Evolutionary conservation across 2,797 vertebrate species (phyloP).

Genomic region (Cheracebus regulus): DNA sequence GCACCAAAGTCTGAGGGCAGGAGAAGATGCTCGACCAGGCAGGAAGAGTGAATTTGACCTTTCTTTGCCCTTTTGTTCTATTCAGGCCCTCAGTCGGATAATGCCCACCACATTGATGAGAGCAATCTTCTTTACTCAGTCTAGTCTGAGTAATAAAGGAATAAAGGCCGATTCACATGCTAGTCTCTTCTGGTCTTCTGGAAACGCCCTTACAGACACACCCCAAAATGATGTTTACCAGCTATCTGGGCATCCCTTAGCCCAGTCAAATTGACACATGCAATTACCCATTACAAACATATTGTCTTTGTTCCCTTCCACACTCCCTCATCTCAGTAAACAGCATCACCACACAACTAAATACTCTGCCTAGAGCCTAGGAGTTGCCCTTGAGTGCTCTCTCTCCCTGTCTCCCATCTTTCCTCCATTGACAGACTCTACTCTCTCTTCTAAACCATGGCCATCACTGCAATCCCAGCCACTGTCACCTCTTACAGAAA

Average conservation of each 20-base stretch:
- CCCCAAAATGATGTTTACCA: background rate
- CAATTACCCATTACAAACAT: background rate
- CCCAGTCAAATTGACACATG: background rate
- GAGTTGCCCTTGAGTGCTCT: background rate
- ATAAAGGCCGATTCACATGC: background rate
- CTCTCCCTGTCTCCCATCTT: background rate
- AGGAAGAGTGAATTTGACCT: too few species aligned
- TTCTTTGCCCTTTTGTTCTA: background rate
- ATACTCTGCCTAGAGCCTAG: background rate
- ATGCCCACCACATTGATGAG: background rate
- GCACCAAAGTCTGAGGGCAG: background rate
- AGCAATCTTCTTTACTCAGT: background rate
- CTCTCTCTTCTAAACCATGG: background rate
- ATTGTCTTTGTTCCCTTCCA: background rate
- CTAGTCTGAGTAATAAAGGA: background rate
- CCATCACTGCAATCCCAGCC: background rate
- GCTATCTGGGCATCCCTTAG: background rate
- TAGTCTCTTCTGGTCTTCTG: background rate
- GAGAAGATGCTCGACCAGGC: background rate
- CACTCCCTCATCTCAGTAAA: background rate
- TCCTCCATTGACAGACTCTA: background rate
- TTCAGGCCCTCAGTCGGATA: background rate
- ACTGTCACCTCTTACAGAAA: background rate
- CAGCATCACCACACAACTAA: background rate
- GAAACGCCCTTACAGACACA: background rate